A percentile compares a stretch with the other conserved stretches of the same genome.
phyloP scores from a whole-genome alignment of 2,797 vertebrate genomes.

The Hemibagrus guttatus region DNA sequence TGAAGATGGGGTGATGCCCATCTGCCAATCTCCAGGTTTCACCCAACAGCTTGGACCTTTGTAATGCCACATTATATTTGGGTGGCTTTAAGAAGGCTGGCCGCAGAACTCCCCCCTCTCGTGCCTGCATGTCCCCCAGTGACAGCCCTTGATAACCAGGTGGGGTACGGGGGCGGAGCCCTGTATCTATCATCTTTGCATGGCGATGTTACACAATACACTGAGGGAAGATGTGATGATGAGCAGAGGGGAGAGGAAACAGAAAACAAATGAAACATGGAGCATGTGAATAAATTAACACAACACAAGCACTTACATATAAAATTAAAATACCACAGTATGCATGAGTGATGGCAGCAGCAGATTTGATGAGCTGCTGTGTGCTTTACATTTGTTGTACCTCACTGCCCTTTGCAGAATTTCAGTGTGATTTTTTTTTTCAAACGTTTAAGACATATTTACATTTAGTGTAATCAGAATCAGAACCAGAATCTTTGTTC shows the following conservation, averaged over 20 bases:
- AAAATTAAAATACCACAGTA: slow-evolving; percentile 65
- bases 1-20: slow-evolving; percentile 70
- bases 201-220: slow-evolving; percentile 97
- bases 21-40: slow-evolving; percentile 74
- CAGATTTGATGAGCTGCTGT: slow-evolving; percentile 55
- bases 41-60: slow-evolving; percentile 90
- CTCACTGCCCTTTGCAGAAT: neutral
- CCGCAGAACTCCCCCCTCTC: slow-evolving; percentile 78
- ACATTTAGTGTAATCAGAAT: neutral
- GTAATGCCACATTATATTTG: slow-evolving; percentile 95
- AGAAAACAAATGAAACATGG: slow-evolving; percentile 66
- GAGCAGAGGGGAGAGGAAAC: slow-evolving; percentile 64
- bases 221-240: slow-evolving; percentile 66
- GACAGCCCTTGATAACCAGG: slow-evolving; percentile 96
- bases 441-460: neutral
- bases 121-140: slow-evolving; percentile 85
- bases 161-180: slow-evolving; percentile 94
- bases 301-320: slow-evolving; percentile 71
- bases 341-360: slow-evolving; percentile 7
- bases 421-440: neutral
- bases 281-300: slow-evolving; percentile 72
- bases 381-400: neutral
- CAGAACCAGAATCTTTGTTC: neutral
- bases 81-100: slow-evolving; percentile 89
- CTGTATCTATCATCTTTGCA: slow-evolving; percentile 94